Conservation (phyloP, 2,113 vertebrate species). For the Spea multiplicata region DNA sequence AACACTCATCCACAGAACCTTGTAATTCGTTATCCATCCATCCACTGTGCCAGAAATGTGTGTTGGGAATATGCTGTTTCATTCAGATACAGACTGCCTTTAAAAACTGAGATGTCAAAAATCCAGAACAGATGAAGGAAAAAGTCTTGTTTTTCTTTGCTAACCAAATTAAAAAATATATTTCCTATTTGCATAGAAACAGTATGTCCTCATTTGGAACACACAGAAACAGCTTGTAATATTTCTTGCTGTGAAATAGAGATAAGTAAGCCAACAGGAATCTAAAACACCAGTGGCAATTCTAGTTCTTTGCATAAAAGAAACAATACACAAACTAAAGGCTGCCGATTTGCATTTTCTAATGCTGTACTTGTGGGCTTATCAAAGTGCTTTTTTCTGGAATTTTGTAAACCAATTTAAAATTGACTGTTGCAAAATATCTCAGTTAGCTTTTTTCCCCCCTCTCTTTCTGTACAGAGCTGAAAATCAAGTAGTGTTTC, state of each 20-base stretch:
- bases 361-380: conserved; percentile 43
- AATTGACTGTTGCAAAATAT: conserved; percentile 7
- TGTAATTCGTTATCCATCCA: too few species aligned
- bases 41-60: too few species aligned
- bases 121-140: conserved; percentile 39
- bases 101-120: conserved; percentile 18
- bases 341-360: conserved; percentile 47
- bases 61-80: background rate
- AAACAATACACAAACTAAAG: conserved; percentile 54
- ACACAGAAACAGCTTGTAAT: conserved; percentile 54
- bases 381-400: conserved; percentile 36
- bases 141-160: conserved; percentile 39
- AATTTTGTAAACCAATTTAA: conserved; percentile 39
- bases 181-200: conserved; percentile 55
- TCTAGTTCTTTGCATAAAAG: conserved; percentile 54
- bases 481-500: conserved; percentile 27
- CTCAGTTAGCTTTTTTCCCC: background rate
- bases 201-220: conserved; percentile 44
- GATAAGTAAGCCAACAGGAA: conserved; percentile 55
- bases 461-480: conserved; percentile 8
- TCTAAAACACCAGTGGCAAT: conserved; percentile 57
- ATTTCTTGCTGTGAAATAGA: conserved; percentile 57
- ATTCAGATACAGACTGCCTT: conserved; percentile 24
- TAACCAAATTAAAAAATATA: conserved; percentile 46
- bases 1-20: too few species aligned